Base-by-base conservation (phyloP, 1,140 invertebrate species). In the Linepithema humile region DNA sequence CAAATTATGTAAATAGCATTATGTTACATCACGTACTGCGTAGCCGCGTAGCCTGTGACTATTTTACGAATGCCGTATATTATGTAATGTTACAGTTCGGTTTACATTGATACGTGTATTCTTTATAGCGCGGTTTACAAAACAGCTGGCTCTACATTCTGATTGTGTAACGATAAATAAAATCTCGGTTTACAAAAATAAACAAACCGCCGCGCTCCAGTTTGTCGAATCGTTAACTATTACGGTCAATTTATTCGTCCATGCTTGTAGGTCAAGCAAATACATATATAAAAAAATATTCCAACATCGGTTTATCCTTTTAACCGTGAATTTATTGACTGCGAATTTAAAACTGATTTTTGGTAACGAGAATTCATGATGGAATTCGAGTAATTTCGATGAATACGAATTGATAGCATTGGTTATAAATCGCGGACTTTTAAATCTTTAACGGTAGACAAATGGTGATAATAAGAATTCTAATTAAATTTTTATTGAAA, bases 61-160 rank as follows among this genome's bases (percentile, higher is more conserved):
- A 69, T 78, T 78, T 78, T 40, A 69, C 59, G 17, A 80, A 40
- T 32, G 35, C 15, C 43, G 45, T 80, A 20, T n/a, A 80, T 80
- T 80, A 80, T 55, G 48, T 80, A 80, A 78, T 45, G 23, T 67
- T 48, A 65, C 59, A 50, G 32, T 65, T 77, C 43, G 62, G 35
- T n/a, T 78, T 78, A n/a, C 62, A 78, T 80, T 70, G 75, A 70
- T 55, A 70, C 70, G 15, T 75, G 26, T 40, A 70, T 80, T 70
- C 26, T 80, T 80, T 65, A 57, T 70, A 35, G 29, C 48, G 35
- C n/a, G 48, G 20, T 60, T 59, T 55, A 43, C 40, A 45, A 43
- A 29, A 12, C 10, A 40, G 23, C 7, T 15, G 35, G 60, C 35
- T 70, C 35, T 53, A 70, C 29, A 26, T 35, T 29, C 12, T 23